Conservation (phyloP, 2,113 vertebrate genomes). For the Colossoma macropomum region DNA sequence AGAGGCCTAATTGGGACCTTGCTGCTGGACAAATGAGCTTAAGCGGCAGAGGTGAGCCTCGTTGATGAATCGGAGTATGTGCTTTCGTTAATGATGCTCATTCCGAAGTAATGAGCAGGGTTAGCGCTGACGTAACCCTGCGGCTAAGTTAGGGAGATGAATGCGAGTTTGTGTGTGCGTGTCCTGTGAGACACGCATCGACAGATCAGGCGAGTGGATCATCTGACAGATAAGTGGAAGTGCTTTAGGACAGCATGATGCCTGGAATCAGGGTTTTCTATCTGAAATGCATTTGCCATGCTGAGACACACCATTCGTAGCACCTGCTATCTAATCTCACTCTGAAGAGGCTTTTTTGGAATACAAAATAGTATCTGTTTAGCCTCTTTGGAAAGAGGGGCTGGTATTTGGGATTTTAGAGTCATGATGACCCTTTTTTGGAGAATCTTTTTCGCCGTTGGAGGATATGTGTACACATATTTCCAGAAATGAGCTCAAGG, state of each 20-base stretch:
- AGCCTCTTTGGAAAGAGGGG: conserved; percentile 24
- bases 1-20: conserved; percentile 55
- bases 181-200: conserved; percentile 20
- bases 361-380: conserved; percentile 38
- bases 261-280: conserved; percentile 30
- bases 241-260: conserved; percentile 39
- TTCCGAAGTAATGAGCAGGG: conserved; percentile 74
- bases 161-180: conserved; percentile 45
- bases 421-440: background rate
- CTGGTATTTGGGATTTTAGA: conserved; percentile 3
- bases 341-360: conserved; percentile 32
- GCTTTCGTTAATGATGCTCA: conserved; percentile 71
- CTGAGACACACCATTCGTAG: conserved; percentile 8
- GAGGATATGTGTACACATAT: conserved; percentile 11
- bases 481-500: conserved; percentile 22
- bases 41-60: conserved; percentile 70
- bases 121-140: conserved; percentile 70
- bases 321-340: conserved; percentile 36
- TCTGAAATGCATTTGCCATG: conserved; percentile 41
- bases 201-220: conserved; percentile 31
- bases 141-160: conserved; percentile 65
- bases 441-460: background rate
- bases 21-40: conserved; percentile 67
- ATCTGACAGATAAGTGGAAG: conserved; percentile 37
- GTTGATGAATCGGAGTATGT: conserved; percentile 69